Base-by-base conservation (phyloP, 2,888 invertebrate species). In the Abrostola tripartita region DNA sequence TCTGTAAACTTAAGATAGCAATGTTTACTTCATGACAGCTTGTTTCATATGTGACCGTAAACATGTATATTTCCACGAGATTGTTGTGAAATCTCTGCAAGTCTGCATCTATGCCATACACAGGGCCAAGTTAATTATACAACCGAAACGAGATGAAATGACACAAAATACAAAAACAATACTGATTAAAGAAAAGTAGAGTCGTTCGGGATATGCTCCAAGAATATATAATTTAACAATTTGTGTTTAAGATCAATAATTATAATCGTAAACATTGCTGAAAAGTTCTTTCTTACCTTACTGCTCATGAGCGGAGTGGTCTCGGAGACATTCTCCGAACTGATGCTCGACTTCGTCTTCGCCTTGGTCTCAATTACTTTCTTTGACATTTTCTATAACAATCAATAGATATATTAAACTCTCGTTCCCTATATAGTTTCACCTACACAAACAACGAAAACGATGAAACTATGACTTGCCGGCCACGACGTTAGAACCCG, bases 281-380 rank as follows among this genome's bases (percentile, higher is more conserved):
- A 49, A 6, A 14, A 11, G 36, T 35, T 6, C 0, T 12, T n/a
- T 38, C n/a, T 12, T 36, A 92, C 92, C 78, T 82, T 78, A 74
- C 88, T 90, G 5, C 80, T 67, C 4, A 93, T 85, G 1, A 93
- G 85, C 1, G 93, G 93, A 5, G 92, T 92, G 5, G 83, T 85
- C 76, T 93, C 93, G 8, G 89, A 81, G 0, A 82, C 81, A 5
- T 79, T 71, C 2, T 76, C 70, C 14, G 65, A 5, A n/a, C 78
- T 76, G 54, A 74, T 57, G 36, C 78, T 69, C 42, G 83, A 67
- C 51, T 40, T 54, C n/a, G 51, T 7, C 41, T 58, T 56, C 1
- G 71, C 4, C 9, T 77, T 77, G 11, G 69, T 67, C 54, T 87
- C 88, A 51, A 82, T 47, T 11, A 65, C 79, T 66, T 78, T 87